Percentiles rank a stretch among this genome's conserved stretches.
These are phyloP conservation scores for Enteromius unitaeniatus DNA, from an alignment of 2,797 vertebrate genomes.

Conservation along the genomic window DNA sequence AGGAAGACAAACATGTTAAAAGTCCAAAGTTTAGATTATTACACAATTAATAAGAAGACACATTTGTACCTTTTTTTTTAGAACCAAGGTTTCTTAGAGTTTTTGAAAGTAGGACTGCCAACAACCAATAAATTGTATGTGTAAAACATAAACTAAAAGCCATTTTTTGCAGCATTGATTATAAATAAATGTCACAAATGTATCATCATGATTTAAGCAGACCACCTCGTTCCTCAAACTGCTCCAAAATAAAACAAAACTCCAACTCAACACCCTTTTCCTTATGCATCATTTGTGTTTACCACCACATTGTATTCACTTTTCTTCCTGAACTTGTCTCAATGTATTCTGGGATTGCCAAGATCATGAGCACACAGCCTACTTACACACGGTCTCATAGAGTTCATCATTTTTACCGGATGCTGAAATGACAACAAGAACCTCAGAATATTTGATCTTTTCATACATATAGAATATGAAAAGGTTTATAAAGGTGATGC, in stretches of 20 bases:
- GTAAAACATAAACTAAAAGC: not conserved
- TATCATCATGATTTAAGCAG: too few species aligned
- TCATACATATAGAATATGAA: too few species aligned
- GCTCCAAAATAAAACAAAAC: not conserved
- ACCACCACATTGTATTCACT: too few species aligned
- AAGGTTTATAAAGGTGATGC: too few species aligned
- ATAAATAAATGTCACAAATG: not conserved
- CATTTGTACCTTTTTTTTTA: not conserved
- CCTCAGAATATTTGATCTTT: too few species aligned
- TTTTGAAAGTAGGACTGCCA: too few species aligned
- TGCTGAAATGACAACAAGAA: not conserved
- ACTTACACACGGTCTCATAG: not conserved
- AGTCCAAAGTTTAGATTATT: not conserved
- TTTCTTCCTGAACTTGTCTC: too few species aligned
- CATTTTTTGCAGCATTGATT: not conserved
- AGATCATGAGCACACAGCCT: not conserved
- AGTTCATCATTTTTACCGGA: not conserved
- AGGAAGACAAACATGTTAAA: constrained; percentile 4
- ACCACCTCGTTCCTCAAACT: too few species aligned
- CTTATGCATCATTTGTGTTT: too few species aligned
- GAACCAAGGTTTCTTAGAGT: not conserved
- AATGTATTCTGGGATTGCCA: not conserved
- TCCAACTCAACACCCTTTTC: not conserved
- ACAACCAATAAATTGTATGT: too few species aligned
- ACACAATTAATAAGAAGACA: not conserved